A percentile compares a stretch with the other conserved stretches of the same genome.
These are phyloP conservation scores for Bothrops jararaca DNA, from an alignment of 2,113 vertebrate species.

Conservation along the genomic window DNA sequence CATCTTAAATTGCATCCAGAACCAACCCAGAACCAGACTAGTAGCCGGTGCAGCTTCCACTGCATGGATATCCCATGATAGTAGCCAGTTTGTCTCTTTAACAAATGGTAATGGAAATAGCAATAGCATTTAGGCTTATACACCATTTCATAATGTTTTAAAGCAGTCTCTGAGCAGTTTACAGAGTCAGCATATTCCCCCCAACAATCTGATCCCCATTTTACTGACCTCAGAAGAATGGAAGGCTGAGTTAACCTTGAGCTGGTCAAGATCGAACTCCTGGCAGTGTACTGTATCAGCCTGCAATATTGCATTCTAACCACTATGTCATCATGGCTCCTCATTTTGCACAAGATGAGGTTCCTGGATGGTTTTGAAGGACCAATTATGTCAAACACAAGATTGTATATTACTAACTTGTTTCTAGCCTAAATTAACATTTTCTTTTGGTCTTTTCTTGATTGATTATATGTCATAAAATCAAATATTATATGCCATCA, in stretches of 20 bases:
- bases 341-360: neutral
- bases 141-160: too few relatives aligned
- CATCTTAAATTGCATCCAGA: neutral
- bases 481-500: neutral
- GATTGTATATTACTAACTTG: neutral
- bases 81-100: neutral
- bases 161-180: too few relatives aligned
- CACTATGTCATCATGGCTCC: too few relatives aligned
- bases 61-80: neutral
- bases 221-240: too few relatives aligned
- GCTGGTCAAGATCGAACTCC: too few relatives aligned
- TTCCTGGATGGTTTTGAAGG: neutral
- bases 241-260: too few relatives aligned
- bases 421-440: neutral
- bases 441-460: conserved; percentile 10
- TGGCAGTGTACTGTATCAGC: too few relatives aligned
- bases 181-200: too few relatives aligned
- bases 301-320: too few relatives aligned
- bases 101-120: neutral
- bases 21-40: neutral
- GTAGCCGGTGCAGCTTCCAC: neutral
- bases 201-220: too few relatives aligned
- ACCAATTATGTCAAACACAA: neutral
- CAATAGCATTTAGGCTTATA: too few relatives aligned
- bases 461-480: neutral